These are phyloP conservation scores for Heliconius melpomene DNA, from an alignment of 1,140 invertebrate species.

Conservation along the genomic window DNA sequence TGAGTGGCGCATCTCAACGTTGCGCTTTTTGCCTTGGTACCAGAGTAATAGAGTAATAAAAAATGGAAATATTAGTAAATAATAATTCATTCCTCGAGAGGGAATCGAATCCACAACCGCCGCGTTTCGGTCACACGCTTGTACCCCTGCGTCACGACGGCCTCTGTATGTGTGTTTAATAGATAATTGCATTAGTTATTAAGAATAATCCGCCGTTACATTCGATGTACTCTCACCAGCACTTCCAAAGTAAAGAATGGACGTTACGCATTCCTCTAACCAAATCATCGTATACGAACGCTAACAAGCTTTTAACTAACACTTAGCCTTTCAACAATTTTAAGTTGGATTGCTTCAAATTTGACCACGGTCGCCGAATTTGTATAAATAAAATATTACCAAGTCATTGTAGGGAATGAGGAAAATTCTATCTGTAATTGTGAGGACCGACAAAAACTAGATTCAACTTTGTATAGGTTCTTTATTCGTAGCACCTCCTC, in stretches of 20 bases:
- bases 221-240: background rate
- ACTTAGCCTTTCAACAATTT: slow-evolving; percentile 7
- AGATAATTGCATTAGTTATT: background rate
- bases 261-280: background rate
- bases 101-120: too few relatives aligned
- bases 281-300: background rate
- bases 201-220: background rate
- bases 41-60: too few relatives aligned
- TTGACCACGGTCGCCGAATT: slow-evolving; percentile 18
- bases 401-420: slow-evolving; percentile 32
- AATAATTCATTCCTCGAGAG: too few relatives aligned
- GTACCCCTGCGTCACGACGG: too few relatives aligned
- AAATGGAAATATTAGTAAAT: too few relatives aligned
- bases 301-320: slow-evolving; percentile 6
- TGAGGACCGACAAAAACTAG: slow-evolving; percentile 22
- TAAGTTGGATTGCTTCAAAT: slow-evolving; percentile 18
- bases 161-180: background rate
- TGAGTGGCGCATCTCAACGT: too few relatives aligned
- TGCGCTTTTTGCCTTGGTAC: too few relatives aligned
- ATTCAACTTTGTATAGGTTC: slow-evolving; percentile 12
- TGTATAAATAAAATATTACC: slow-evolving; percentile 28
- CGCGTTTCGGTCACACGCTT: too few relatives aligned
- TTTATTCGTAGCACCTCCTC: slow-evolving; percentile 1
- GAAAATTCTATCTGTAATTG: slow-evolving; percentile 25
- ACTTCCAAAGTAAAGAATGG: background rate